Conservation (phyloP, 2,888 invertebrate species). For the Meta bourneti region DNA sequence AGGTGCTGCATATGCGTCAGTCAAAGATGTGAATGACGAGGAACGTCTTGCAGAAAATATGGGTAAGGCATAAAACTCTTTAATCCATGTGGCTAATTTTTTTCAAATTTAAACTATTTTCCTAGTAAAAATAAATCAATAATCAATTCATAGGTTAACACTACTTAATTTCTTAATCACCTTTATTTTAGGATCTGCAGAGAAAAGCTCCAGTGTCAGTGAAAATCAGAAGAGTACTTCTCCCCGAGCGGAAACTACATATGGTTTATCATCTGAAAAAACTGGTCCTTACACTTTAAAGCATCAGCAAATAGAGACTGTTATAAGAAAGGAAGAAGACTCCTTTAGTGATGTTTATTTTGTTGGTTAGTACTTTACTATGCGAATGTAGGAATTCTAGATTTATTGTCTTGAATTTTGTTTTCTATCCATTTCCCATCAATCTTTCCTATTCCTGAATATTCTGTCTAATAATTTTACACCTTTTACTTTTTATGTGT, state of each 20-base stretch:
- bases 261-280: neutral
- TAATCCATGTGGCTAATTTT: neutral
- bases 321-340: constrained; percentile 54
- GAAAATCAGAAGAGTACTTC: constrained; percentile 29
- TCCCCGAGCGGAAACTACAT: constrained; percentile 11
- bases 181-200: constrained; percentile 11
- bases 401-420: neutral
- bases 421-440: neutral
- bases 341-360: constrained; percentile 77
- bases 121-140: too few species aligned
- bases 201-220: constrained; percentile 36
- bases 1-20: constrained; percentile 50
- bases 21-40: constrained; percentile 64
- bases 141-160: neutral
- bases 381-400: neutral
- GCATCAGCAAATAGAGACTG: constrained; percentile 59
- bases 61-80: constrained; percentile 25
- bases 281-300: constrained; percentile 34
- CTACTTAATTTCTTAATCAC: neutral
- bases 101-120: neutral
- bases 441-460: too few species aligned
- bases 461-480: too few species aligned
- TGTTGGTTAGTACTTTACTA: constrained; percentile 73
- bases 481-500: too few species aligned
- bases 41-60: constrained; percentile 42